Conservation (phyloP, 2,888 invertebrate genomes). For the Bombylius major region DNA sequence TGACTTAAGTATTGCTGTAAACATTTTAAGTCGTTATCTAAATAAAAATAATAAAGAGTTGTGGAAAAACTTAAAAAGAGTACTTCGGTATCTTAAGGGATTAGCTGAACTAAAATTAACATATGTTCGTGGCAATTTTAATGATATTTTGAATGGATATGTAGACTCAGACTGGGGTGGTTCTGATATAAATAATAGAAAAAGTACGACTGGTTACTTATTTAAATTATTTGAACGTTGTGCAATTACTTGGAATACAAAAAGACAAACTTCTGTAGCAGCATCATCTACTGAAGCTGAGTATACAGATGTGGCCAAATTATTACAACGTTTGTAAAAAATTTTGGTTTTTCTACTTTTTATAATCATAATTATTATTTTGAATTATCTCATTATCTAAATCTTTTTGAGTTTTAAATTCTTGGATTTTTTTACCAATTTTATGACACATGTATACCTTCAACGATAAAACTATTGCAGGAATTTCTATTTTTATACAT, state of each 20-base stretch:
- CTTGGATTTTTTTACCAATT: no score
- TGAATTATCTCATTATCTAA: no score
- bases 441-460: no score
- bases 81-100: conserved; percentile 5
- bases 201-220: conserved; percentile 12
- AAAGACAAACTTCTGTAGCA: conserved; percentile 7
- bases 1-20: conserved; percentile 9
- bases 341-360: no score
- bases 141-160: conserved; percentile 7
- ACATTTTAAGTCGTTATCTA: conserved; percentile 7
- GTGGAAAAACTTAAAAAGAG: conserved; percentile 10
- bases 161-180: conserved; percentile 10
- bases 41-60: conserved; percentile 13
- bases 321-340: no score
- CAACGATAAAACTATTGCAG: no score
- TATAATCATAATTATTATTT: no score
- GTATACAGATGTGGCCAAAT: background rate
- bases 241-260: conserved; percentile 8
- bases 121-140: conserved; percentile 3
- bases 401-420: no score
- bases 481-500: no score
- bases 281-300: conserved; percentile 6
- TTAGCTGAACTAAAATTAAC: conserved; percentile 8
- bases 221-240: conserved; percentile 10
- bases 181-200: conserved; percentile 6